These are phyloP conservation scores for Mustelus asterias DNA, from an alignment of 2,113 vertebrate genomes.

Conservation along the genomic window DNA sequence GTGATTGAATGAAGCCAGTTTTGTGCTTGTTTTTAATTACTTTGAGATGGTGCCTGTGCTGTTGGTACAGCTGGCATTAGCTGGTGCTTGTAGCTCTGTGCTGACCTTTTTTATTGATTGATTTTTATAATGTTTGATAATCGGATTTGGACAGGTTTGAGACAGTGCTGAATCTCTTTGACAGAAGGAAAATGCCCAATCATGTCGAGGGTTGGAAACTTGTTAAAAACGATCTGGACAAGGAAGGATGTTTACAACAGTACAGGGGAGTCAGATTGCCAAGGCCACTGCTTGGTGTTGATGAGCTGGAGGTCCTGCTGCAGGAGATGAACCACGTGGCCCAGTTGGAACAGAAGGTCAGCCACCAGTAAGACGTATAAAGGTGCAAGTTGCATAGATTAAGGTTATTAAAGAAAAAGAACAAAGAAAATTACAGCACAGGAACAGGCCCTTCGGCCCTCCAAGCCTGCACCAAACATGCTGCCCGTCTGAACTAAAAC, in stretches of 20 bases:
- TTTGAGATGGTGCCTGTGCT: not conserved
- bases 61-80: not conserved
- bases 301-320: not conserved
- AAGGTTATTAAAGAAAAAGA: not conserved
- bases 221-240: not conserved
- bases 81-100: not conserved
- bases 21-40: not conserved
- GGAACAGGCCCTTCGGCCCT: too few relatives aligned
- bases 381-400: not conserved
- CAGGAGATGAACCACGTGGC: not conserved
- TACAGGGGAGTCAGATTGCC: not conserved
- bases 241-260: not conserved
- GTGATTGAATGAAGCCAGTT: not conserved
- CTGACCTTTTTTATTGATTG: not conserved
- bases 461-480: too few relatives aligned
- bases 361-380: not conserved
- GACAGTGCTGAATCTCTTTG: not conserved
- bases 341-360: not conserved
- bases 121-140: not conserved
- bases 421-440: too few relatives aligned
- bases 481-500: too few relatives aligned
- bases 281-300: not conserved
- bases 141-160: not conserved
- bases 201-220: not conserved
- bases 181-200: not conserved